Evolutionary conservation across 2,797 vertebrate species (phyloP), one percentile per base, ranked within the genome.

Genomic region (Heterohyrax brucei): DNA sequence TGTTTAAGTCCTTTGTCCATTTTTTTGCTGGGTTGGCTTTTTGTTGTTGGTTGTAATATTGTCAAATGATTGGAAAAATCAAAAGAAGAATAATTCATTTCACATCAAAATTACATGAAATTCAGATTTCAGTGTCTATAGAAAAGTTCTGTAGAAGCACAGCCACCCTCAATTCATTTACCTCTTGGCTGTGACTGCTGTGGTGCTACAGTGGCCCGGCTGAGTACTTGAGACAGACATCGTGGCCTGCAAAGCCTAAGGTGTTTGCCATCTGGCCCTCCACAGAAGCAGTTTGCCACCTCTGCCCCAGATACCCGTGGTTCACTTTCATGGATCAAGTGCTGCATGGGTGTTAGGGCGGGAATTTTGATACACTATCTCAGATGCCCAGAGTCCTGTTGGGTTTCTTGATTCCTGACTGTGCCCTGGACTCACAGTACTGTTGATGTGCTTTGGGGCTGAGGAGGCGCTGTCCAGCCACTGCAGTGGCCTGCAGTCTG

Each of bases 281-380:
- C 3, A 9, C 12, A 53, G 56, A 8, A 7, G 7, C 3, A 10
- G 48, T 21, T 12, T 19, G 80, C 7, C 0, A 1, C 10, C 10
- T 26, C 61, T 5, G 4, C 46, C 30, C 56, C 9, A 0, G 18
- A 48, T 1, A 0, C 64, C 0, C 0, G 7, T 39, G 44, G 18
- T 22, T 48, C 7, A 4, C n/a, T 5, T 24, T 46, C 10, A 1
- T 2, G 44, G 79, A 13, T 50, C 72, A 64, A 85, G 76, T 2
- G 19, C 26, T 2, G 19, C 26, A 18, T 22, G 48, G 3, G 7
- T 2, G 12, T 19, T 16, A 19, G 21, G 16, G 21, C 10, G 16
- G 53, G 75, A 61, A n/a, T 76, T 80, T 26, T 13, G 79, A 22
- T 9, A 3, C 1, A 5, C 59, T 19, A 1, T 66, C 84, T 6